phyloP scores from a whole-genome alignment of 2,113 vertebrate genomes.

The Gymnocephalus cernua region DNA sequence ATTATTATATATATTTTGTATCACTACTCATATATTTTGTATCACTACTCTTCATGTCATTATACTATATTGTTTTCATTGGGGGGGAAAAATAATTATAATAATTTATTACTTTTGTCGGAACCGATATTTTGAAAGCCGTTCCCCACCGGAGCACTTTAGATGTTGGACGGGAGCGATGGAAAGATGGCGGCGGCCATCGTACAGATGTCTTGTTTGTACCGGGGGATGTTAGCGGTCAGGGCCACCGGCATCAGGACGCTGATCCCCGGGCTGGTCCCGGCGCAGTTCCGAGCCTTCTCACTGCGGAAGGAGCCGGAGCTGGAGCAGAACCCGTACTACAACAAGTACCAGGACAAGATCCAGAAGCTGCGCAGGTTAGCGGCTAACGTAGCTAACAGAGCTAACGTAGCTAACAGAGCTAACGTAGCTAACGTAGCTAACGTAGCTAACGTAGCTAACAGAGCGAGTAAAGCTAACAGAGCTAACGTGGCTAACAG shows the following conservation, averaged over 20 bases:
- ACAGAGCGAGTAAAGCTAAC: too few species aligned
- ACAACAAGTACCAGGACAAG: conserved; percentile 90
- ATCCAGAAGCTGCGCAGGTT: conserved; percentile 93
- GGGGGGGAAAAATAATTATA: too few species aligned
- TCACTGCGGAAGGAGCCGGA: conserved; percentile 81
- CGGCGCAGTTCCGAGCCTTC: conserved; percentile 85
- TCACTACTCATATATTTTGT: too few species aligned
- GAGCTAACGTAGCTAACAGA: not conserved
- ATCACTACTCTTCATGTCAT: too few species aligned
- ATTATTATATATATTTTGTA: too few species aligned
- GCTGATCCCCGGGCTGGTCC: conserved; percentile 86
- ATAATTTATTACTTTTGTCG: not conserved
- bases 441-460: too few species aligned
- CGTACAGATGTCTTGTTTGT: conserved; percentile 87
- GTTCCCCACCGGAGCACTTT: conserved; percentile 62
- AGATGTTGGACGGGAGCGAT: conserved; percentile 77
- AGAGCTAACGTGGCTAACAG: too few species aligned
- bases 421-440: too few species aligned
- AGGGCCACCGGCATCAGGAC: conserved; percentile 82
- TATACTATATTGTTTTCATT: too few species aligned
- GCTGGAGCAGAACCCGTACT: conserved; percentile 91
- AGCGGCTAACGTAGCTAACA: conserved; percentile 16
- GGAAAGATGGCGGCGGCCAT: conserved; percentile 84
- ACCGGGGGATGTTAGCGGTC: conserved; percentile 87
- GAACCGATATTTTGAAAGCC: conserved; percentile 26